A percentile compares a stretch with the other conserved stretches of the same genome.
These are phyloP conservation scores for Nixonia krombeini DNA, from an alignment of 1,140 invertebrate species.

Conservation along the genomic window DNA sequence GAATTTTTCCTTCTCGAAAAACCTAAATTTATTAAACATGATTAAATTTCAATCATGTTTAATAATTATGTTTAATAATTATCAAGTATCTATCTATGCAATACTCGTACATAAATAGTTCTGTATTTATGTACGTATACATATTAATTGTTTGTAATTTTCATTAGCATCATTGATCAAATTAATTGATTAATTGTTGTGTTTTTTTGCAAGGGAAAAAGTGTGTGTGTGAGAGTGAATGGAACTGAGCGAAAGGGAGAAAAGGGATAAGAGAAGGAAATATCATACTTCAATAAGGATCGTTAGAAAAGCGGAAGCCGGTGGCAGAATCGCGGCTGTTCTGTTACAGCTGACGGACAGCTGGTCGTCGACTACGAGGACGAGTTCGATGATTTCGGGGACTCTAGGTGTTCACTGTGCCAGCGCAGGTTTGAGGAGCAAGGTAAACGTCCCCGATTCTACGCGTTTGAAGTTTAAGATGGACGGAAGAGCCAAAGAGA, in stretches of 20 bases:
- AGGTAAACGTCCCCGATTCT: conserved; percentile 71
- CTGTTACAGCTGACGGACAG: conserved; percentile 78
- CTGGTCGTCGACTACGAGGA: conserved; percentile 75
- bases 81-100: too few species aligned
- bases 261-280: conserved; percentile 13
- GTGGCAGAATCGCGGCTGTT: conserved; percentile 68
- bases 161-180: too few species aligned
- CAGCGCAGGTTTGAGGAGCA: conserved; percentile 83
- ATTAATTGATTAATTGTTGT: background rate
- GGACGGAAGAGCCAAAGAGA: conserved; percentile 47
- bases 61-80: too few species aligned
- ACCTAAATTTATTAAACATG: too few species aligned
- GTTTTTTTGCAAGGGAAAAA: conserved; percentile 3
- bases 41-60: too few species aligned
- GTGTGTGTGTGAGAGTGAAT: background rate
- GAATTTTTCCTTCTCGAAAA: too few species aligned
- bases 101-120: too few species aligned
- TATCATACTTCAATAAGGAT: conserved; percentile 25
- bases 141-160: too few species aligned
- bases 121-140: too few species aligned
- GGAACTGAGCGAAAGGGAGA: conserved; percentile 4
- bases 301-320: conserved; percentile 38
- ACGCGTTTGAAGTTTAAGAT: conserved; percentile 31
- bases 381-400: conserved; percentile 74
- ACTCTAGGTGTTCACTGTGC: conserved; percentile 78